Evolutionary conservation across 2,888 invertebrate species (phyloP).

Genomic region (Coenonympha glycerion): DNA sequence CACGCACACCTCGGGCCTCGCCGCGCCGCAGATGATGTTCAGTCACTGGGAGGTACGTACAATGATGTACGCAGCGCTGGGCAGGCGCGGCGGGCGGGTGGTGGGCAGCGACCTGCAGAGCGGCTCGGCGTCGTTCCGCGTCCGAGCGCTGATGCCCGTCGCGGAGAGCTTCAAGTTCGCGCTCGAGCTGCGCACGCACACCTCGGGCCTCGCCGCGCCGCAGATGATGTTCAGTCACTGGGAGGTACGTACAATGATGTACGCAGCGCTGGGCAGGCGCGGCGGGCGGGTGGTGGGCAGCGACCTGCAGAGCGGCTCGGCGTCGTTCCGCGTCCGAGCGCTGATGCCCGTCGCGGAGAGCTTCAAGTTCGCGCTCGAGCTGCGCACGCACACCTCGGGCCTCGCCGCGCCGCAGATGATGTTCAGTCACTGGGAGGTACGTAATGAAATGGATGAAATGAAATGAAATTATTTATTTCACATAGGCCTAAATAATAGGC

Average conservation of each 20-base stretch:
- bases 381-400: slow-evolving; percentile 96
- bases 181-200: slow-evolving; percentile 94
- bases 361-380: slow-evolving; percentile 94
- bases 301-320: slow-evolving; percentile 93
- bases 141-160: slow-evolving; percentile 93
- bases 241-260: slow-evolving; percentile 85
- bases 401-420: slow-evolving; percentile 95
- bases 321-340: slow-evolving; percentile 91
- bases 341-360: slow-evolving; percentile 97
- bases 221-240: slow-evolving; percentile 98
- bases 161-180: slow-evolving; percentile 98
- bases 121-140: slow-evolving; percentile 92
- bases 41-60: slow-evolving; percentile 95
- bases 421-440: slow-evolving; percentile 98
- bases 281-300: no score
- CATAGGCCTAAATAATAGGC: no score
- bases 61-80: slow-evolving; percentile 89
- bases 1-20: slow-evolving; percentile 96
- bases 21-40: slow-evolving; percentile 95
- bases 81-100: slow-evolving; percentile 82
- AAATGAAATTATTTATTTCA: no score
- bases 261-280: slow-evolving; percentile 90
- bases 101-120: slow-evolving; percentile 93
- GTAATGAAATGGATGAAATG: no score
- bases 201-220: slow-evolving; percentile 96